Evolutionary conservation across 2,888 invertebrate species (phyloP), one percentile per base, ranked within the genome.

Genomic region (Cryptocephalus moraei): DNA sequence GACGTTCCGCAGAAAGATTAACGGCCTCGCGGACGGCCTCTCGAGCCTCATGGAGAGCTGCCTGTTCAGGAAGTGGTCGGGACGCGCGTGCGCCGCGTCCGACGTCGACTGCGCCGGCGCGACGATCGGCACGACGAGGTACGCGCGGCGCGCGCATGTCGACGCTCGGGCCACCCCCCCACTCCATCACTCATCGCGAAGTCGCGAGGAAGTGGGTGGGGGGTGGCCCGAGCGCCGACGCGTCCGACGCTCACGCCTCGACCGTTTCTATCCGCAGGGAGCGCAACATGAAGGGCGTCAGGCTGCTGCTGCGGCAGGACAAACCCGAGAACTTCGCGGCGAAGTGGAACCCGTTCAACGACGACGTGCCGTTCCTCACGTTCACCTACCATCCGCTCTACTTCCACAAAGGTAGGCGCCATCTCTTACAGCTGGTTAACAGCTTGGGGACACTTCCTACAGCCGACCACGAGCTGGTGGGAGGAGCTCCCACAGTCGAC

Each of bases 311-410:
- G 85, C 86, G 86, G 63, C 79, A 79, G 59, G 84, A 84, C 0
- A 78, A 81, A 61, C 80, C 84, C 1, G 63, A 86, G 39, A 73
- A 82, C 33, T 64, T 84, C 58, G 75, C 77, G 55, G 80, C 80
- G n/a, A 80, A 81, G 49, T 91, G 91, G 91, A 91, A 91, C 68
- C 91, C 91, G 0, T 88, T 88, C 72, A 80, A 81, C 53, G 80
- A 79, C 49, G 80, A 85, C 49, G 83, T 90, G 51, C 91, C 91
- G 0, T 86, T 82, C 72, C 69, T 81, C 33, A 90, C 89, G 0
- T 83, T 85, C 57, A 80, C 86, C 0, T 87, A 86, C 46, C 91
- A 91, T 70, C 91, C 90, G 8, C 75, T 87, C 34, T 80, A 76
- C 61, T 82, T 80, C 76, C 80, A 83, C 62, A 82, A 82, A 79